phyloP scores from a whole-genome alignment of 2,113 vertebrate genomes.

The Oncorhynchus clarkii region DNA sequence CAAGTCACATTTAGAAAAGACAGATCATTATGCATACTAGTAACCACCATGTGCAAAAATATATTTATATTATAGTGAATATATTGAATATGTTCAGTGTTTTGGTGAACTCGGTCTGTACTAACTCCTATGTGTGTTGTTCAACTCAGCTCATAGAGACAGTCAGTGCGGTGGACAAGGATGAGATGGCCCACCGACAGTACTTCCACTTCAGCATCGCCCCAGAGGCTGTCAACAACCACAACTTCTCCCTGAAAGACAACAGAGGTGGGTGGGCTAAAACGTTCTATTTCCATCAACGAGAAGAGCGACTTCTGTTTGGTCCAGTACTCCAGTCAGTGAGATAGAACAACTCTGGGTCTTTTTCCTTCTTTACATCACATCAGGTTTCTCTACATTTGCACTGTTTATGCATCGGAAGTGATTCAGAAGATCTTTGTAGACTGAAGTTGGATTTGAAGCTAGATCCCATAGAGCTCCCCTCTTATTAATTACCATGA shows the following conservation, averaged over 20 bases:
- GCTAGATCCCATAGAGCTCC: too few species aligned
- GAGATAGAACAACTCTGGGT: background rate
- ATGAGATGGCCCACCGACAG: conserved; percentile 87
- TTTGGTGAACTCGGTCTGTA: background rate
- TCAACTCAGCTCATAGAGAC: conserved; percentile 73
- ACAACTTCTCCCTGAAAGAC: conserved; percentile 95
- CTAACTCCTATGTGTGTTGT: conserved; percentile 1
- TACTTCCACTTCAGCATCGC: conserved; percentile 90
- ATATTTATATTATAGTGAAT: background rate
- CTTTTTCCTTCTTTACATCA: background rate
- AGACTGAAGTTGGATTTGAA: background rate
- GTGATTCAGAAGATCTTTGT: background rate
- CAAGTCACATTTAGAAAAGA: background rate
- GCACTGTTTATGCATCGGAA: background rate
- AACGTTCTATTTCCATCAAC: background rate
- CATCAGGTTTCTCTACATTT: background rate
- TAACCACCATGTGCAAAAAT: background rate
- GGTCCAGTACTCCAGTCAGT: background rate
- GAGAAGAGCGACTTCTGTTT: background rate
- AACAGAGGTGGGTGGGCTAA: conserved; percentile 82
- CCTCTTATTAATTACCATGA: too few species aligned
- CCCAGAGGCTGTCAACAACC: conserved; percentile 87
- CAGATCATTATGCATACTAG: conserved; percentile 1
- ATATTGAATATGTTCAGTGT: background rate
- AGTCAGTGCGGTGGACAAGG: conserved; percentile 93